Evolutionary conservation across 2,888 invertebrate species (phyloP), one percentile per base, ranked within the genome.

Genomic region (Leptopilina myrica): DNA sequence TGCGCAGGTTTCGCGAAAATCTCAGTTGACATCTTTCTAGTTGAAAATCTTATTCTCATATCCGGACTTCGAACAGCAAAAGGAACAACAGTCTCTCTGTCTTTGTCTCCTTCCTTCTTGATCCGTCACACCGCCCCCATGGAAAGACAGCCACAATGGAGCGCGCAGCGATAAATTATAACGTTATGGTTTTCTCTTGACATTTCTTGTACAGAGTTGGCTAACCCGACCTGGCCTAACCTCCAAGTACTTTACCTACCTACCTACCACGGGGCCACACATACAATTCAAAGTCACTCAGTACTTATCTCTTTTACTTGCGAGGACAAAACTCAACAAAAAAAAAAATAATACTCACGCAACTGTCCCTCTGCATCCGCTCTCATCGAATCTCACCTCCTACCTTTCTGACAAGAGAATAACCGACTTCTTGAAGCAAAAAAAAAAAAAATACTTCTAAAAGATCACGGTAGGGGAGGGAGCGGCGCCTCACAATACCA

Each of bases 281-380:
- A 84, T 81, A 81, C 79, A 78, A 79, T 81, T 79, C 82, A 82
- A 82, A 82, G 84, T 86, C 85, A 87, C 86, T 84, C 87, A 82
- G 88, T 88, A 89, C 89, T 89, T 89, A 88, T 33, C 3, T 86
- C 85, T 86, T 86, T 85, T 85, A 83, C 82, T 78, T 80, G 20
- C n/a, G 43, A 43, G 53, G 56, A 56, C 33, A 56, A n/a, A 33
- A 73, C 73, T 9, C n/a, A 33, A 73, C 82, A 83, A 33, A 33
- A 33, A 33, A 26, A 3, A 80, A 80, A 83, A 82, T 83, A 87
- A 79, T 64, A 81, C 86, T 85, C 91, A 90, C 90, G 90, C 91
- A 90, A 91, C 89, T 91, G 91, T 91, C 90, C 89, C 88, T 89
- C 86, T 82, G 89, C 91, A 90, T 91, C 91, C 91, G 91, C 91